Evolutionary conservation across 2,888 invertebrate species (phyloP), one percentile per base, ranked within the genome.

Genomic region (Mycalesis mineus): DNA sequence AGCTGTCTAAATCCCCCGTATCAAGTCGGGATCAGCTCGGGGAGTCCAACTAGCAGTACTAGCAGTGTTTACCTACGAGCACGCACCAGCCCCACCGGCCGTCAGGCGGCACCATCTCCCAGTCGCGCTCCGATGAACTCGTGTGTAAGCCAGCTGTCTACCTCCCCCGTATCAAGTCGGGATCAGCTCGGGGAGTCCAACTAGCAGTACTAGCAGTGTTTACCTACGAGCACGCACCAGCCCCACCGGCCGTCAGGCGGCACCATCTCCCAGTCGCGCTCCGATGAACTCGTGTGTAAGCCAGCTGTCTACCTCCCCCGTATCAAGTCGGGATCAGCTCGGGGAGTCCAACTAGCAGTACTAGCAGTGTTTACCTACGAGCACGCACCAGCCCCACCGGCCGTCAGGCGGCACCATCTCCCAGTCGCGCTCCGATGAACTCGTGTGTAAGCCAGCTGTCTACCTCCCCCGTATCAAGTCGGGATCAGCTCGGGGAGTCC

Each of bases 221-320:
- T 82, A 90, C 90, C 90, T 75, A 92, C 82, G 70, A 93, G 91
- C 55, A 96, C 93, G 72, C 93, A 91, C 96, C 96, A 96, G 56
- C 96, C 96, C 95, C 95, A 96, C 65, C 94, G 94, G 22, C 96
- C 96, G 78, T 96, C 96, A 0, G 95, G 96, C 51, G 95, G 95
- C 42, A 95, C 94, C 87, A 94, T 85, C 77, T 94, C 94, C 90
- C 92, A 94, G 77, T 94, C 93, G 0, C 79, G 68, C 36, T 87
- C 88, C 3, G 88, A 88, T 33, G 88, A 88, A 88, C 0, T 88
- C 88, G 74, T 88, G 88, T 11, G 88, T 89, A 68, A 88, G 88
- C 13, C 86, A 69, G 0, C 76, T 75, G 39, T 80, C 80, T 7
- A 78, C 84, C 9, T 72, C 73, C 1, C 69, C 66, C 1, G 72